Evolutionary conservation across 2,888 invertebrate genomes (phyloP).

Genomic region (Nomada fabriciana): DNA sequence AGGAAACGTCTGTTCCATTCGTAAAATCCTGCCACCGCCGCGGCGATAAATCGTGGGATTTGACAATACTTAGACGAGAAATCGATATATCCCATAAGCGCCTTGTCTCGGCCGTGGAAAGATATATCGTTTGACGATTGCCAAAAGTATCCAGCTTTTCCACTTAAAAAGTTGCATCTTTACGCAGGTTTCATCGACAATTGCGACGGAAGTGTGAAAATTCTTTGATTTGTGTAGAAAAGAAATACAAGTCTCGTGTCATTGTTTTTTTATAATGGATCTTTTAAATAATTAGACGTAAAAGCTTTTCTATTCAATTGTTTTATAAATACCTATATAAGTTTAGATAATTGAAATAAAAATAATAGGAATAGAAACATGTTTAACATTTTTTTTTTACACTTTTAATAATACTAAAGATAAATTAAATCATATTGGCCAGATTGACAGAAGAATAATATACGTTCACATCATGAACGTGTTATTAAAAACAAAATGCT

Average conservation of each 20-base stretch:
- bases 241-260: neutral
- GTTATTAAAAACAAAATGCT: too few relatives aligned
- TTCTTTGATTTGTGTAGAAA: neutral
- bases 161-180: slow-evolving; percentile 32
- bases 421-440: too few relatives aligned
- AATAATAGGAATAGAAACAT: too few relatives aligned
- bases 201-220: neutral
- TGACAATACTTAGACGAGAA: slow-evolving; percentile 54
- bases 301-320: neutral
- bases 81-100: slow-evolving; percentile 67
- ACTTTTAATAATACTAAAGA: too few relatives aligned
- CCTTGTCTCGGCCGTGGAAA: slow-evolving; percentile 53
- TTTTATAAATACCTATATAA: too few relatives aligned
- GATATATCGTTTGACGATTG: slow-evolving; percentile 58
- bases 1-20: slow-evolving; percentile 48
- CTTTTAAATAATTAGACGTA: too few relatives aligned
- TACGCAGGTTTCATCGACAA: slow-evolving; percentile 2
- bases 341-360: too few relatives aligned
- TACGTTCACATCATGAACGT: too few relatives aligned
- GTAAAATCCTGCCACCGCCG: slow-evolving; percentile 44
- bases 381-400: too few relatives aligned
- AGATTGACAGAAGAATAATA: too few relatives aligned
- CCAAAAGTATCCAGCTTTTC: slow-evolving; percentile 50
- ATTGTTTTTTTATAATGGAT: neutral
- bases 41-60: slow-evolving; percentile 64